Evolutionary conservation across 2,797 vertebrate genomes (phyloP), one percentile per base, ranked within the genome.

Genomic region (Hoplostethus mediterraneus): DNA sequence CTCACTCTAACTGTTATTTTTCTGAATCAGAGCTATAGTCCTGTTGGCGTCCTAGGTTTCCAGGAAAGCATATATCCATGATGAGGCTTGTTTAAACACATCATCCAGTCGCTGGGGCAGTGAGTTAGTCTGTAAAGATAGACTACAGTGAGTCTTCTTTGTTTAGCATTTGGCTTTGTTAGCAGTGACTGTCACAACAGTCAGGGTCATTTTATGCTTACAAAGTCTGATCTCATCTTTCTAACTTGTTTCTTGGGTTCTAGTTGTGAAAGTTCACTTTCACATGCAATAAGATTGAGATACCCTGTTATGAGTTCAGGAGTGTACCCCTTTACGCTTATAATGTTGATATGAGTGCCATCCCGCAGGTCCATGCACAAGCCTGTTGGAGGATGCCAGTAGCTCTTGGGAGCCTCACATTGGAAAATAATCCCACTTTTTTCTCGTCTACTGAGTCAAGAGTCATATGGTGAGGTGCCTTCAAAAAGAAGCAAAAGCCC

Each of bases 381-480:
- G 28, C 49, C 42, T 58, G 21, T 51, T 30, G 45, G 53, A 45
- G 40, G 44, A 72, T 62, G 63, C 56, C 52, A 53, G 71, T 51
- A 45, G 60, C 30, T 51, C 47, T 64, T 57, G 38, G 60, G 81
- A 74, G 82, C 48, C 14, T 57, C 67, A 63, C 77, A 73, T 13
- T 63, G 45, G 47, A 81, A 78, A 80, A 79, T 80, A 81, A 79
- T 85, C 45, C 47, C 49, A 25, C 21, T 79, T 69, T 75, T 85
- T 82, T 82, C 71, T 59, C 77, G 81, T 52, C 4, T 72, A 89
- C 63, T 83, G 81, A 87, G 42, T 45, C 48, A 66, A 82, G 81
- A 87, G 42, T 45, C 48, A 66, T 73, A 69, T 73, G 65, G 31
- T 60, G 81, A 63, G 66, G 45, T 63, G 61, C 65, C 48, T 60